Conservation (phyloP, 2,113 vertebrate genomes). For the Myodes glareolus region DNA sequence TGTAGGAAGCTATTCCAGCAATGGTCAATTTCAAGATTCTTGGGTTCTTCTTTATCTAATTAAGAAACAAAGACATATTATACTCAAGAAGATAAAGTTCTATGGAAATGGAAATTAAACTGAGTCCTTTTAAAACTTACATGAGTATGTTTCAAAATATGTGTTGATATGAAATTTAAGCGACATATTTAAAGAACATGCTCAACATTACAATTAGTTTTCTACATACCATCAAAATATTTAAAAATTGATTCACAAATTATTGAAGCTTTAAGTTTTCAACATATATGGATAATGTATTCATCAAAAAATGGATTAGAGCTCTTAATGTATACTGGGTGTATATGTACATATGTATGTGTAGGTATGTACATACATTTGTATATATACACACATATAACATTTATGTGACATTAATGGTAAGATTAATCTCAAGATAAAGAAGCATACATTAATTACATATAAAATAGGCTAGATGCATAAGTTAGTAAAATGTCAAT, state of each 20-base stretch:
- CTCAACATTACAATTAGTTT: not conserved
- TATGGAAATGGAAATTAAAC: not conserved
- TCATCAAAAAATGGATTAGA: not conserved
- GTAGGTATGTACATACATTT: not conserved
- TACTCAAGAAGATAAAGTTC: not conserved
- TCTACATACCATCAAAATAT: constrained; percentile 32
- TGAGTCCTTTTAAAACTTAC: constrained; percentile 34
- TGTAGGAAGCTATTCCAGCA: constrained; percentile 13
- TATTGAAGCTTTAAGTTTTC: constrained; percentile 20
- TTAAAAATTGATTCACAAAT: constrained; percentile 23
- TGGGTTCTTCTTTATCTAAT: constrained; percentile 33
- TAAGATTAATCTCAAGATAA: constrained; percentile 9
- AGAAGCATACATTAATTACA: not conserved
- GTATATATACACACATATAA: not conserved
- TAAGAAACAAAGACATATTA: constrained; percentile 43
- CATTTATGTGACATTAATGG: not conserved
- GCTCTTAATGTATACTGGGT: not conserved
- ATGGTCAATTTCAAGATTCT: not conserved
- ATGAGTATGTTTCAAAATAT: constrained; percentile 28
- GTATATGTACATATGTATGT: not conserved
- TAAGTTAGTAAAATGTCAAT: not conserved
- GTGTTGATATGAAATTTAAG: constrained; percentile 54
- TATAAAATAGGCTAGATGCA: not conserved
- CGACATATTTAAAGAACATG: constrained; percentile 21
- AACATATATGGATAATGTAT: not conserved